Percentiles rank a stretch among this genome's conserved stretches.
phyloP scores from a whole-genome alignment of 2,113 vertebrate genomes.

The Parus major region DNA sequence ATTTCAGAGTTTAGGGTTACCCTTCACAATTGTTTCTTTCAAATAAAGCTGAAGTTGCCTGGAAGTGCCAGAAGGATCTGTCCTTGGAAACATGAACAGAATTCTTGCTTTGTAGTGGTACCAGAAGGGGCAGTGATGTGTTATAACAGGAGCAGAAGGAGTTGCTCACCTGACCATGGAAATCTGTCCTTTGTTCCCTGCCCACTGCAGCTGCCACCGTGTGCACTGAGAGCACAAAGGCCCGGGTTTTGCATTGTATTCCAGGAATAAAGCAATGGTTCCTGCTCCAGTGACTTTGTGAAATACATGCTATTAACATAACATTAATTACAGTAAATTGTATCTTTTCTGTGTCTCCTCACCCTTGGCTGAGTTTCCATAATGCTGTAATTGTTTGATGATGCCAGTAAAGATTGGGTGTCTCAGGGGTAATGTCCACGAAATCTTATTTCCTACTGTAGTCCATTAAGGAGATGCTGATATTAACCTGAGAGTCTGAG shows the following conservation, averaged over 20 bases:
- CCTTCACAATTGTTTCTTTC: neutral
- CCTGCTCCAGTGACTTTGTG: neutral
- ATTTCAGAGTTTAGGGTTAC: neutral
- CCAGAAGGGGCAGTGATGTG: neutral
- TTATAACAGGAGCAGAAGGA: neutral
- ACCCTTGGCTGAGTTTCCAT: neutral
- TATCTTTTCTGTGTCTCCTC: neutral
- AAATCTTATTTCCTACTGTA: neutral
- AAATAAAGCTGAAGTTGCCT: neutral
- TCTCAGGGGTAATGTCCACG: neutral
- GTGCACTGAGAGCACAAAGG: neutral
- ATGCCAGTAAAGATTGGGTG: neutral
- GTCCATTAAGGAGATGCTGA: neutral
- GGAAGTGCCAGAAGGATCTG: neutral
- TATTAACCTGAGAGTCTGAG: neutral
- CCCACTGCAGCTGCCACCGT: fast-evolving
- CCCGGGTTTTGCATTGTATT: neutral
- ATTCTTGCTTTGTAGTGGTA: neutral
- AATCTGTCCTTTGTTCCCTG: neutral
- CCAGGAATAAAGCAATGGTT: neutral
- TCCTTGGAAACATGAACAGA: neutral
- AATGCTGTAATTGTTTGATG: neutral
- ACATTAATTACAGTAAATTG: neutral
- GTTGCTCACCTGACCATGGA: neutral
- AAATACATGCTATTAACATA: neutral